Evolutionary conservation across 2,888 invertebrate species (phyloP).

Genomic region (Meghimatium bilineatum): DNA sequence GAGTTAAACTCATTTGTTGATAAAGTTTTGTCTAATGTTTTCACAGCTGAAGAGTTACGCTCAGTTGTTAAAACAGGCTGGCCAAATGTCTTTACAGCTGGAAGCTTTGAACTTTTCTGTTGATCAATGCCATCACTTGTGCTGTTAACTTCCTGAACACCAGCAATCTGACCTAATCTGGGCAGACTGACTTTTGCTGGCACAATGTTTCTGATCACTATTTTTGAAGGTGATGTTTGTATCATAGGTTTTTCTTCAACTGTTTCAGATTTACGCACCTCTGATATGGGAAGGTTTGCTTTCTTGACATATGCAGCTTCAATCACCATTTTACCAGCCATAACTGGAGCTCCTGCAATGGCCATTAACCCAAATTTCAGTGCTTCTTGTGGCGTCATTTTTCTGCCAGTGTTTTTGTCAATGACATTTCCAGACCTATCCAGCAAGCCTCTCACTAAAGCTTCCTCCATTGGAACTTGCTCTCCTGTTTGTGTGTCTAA

Average conservation of each 20-base stretch:
- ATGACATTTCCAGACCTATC: slow-evolving; percentile 84
- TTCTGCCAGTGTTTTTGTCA: slow-evolving; percentile 87
- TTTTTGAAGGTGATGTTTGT: slow-evolving; percentile 8
- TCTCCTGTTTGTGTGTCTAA: slow-evolving; percentile 67
- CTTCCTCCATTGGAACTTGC: slow-evolving; percentile 78
- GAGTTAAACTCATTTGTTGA: too few species aligned
- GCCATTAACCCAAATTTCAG: slow-evolving; percentile 82
- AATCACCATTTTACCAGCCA: slow-evolving; percentile 84
- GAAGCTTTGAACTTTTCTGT: background rate
- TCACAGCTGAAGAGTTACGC: too few species aligned
- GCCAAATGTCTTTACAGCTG: background rate
- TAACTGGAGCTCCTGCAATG: slow-evolving; percentile 89
- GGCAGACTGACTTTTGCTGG: background rate
- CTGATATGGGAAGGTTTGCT: slow-evolving; percentile 8
- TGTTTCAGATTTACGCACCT: slow-evolving; percentile 5
- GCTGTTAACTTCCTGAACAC: background rate
- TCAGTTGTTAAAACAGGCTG: too few species aligned
- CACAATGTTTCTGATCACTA: background rate
- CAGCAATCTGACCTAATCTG: background rate
- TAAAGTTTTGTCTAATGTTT: too few species aligned
- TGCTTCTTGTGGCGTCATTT: slow-evolving; percentile 85
- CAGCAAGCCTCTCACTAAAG: slow-evolving; percentile 80
- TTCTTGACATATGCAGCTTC: slow-evolving; percentile 59
- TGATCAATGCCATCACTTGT: background rate
- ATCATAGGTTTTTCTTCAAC: background rate